Evolutionary conservation across 2,797 vertebrate genomes (phyloP), one percentile per base, ranked within the genome.

Genomic region (Chelmon rostratus): DNA sequence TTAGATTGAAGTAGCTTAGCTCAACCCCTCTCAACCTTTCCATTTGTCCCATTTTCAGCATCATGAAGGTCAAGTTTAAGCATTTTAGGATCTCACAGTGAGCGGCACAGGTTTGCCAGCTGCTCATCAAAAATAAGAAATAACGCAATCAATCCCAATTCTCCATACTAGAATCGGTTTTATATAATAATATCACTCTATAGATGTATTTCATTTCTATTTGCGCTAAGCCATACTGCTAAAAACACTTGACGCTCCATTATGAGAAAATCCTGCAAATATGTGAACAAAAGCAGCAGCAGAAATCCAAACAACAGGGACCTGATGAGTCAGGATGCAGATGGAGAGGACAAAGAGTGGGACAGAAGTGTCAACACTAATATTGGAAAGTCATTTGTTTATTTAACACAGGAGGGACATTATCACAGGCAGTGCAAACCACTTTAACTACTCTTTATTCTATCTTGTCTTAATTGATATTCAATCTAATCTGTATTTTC

Each of bases 311-410:
- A 81, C 71, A 37, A 59, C 64, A 50, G 57, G 56, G 68, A 52
- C 25, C 19, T 9, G 49, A 68, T 72, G 72, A 84, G 67, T 81
- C 58, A 71, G 69, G 71, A 77, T 68, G 56, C 76, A 87, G 81
- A 84, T 74, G 50, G 65, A 57, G 68, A 74, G 53, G 44, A 81
- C 56, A 76, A 49, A 69, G 46, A 67, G 63, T 13, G 21, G 57
- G 50, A 70, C 67, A 56, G 9, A 72, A 73, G 59, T 25, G 67
- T 44, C 42, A 19, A 72, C 33, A 52, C 62, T 76, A 35, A 87
- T 72, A 76, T 63, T 0, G 21, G 13, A 80, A 54, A 80, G 66
- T 49, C 63, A 59, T 75, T 49, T 46, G 25, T 72, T 74, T 66
- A 76, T 77, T 65, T 66, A 81, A 76, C 1, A 6, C 28, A 15